Evolutionary conservation across 2,888 invertebrate genomes (phyloP), one percentile per base, ranked within the genome.

Genomic region (Eupithecia pulchellata): DNA sequence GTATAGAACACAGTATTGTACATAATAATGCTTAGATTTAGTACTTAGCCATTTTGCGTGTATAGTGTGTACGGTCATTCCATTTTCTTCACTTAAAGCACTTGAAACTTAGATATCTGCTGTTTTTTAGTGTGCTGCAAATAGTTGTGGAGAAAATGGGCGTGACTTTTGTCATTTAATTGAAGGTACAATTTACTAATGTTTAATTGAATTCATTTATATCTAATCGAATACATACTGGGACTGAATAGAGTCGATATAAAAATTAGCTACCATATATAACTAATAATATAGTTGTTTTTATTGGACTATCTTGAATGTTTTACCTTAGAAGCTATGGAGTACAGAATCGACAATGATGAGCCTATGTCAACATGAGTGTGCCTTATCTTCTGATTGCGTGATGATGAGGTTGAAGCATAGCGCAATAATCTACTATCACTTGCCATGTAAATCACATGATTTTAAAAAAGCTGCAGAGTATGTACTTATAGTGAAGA

Each of bases 11-110:
- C 72, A 71, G 70, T 76, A 76, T 72, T 78, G 78, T 78, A 78
- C 69, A 78, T 78, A 77, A 64, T 71, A 73, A 67, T 66, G 29
- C 57, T 73, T 76, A 76, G 76, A 55, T 71, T 72, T 76, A 72
- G 67, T 52, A 52, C 27, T 34, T 74, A 75, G 75, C 68, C 73
- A 75, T 77, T 73, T 69, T 58, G 69, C 63, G 68, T 63, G 71
- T 68, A 52, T 55, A 57, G 32, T 34, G 29, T 17, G 62, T 63
- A 60, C 55, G 67, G 61, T 66, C 58, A 66, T 57, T 25, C 34
- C 30, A 63, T 47, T 63, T 42, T 30, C 30, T 60, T 9, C 39
- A 63, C 8, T 42, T 27, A 11, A 14, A 25, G 34, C 34, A 30
- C n/a, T n/a, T 5, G n/a, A 60, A 30, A 20, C 60, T 17, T 29